Conservation (phyloP, 2,113 vertebrate species). For the Aythya baeri region DNA sequence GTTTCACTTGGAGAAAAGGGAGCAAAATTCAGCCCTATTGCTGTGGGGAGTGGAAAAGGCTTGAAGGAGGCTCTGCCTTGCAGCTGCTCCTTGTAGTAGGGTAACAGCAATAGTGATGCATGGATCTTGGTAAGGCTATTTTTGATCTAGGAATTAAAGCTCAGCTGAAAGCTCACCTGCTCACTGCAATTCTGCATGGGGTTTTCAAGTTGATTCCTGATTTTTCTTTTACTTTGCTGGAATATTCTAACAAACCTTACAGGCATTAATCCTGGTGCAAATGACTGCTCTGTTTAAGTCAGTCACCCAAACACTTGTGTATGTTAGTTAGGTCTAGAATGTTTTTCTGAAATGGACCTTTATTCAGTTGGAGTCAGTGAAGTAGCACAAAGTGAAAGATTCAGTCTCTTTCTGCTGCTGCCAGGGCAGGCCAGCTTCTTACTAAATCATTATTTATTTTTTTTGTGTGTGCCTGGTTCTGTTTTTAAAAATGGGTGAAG, state of each 20-base stretch:
- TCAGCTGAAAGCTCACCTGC: not conserved
- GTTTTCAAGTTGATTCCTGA: not conserved
- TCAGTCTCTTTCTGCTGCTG: not conserved
- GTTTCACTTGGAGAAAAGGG: not conserved
- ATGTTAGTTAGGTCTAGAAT: not conserved
- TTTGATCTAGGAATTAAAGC: not conserved
- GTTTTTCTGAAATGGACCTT: not conserved
- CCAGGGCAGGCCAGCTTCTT: not conserved
- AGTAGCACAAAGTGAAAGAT: not conserved
- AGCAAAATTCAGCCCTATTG: fast-evolving
- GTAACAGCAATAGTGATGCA: not conserved
- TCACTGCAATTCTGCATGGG: not conserved
- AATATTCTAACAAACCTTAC: not conserved
- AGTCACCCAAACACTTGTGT: not conserved
- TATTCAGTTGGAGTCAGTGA: not conserved
- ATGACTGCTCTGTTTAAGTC: not conserved
- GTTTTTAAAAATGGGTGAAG: not conserved
- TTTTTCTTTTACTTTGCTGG: not conserved
- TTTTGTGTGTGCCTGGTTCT: not conserved
- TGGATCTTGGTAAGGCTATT: not conserved
- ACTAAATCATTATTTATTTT: not conserved
- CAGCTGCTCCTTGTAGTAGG: fast-evolving
- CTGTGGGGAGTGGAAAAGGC: fast-evolving
- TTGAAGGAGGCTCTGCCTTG: not conserved
- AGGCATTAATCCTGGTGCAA: not conserved